These are phyloP conservation scores for Lamprologus sp. DNA, from an alignment of 2,113 vertebrate species.

Conservation along the genomic window DNA sequence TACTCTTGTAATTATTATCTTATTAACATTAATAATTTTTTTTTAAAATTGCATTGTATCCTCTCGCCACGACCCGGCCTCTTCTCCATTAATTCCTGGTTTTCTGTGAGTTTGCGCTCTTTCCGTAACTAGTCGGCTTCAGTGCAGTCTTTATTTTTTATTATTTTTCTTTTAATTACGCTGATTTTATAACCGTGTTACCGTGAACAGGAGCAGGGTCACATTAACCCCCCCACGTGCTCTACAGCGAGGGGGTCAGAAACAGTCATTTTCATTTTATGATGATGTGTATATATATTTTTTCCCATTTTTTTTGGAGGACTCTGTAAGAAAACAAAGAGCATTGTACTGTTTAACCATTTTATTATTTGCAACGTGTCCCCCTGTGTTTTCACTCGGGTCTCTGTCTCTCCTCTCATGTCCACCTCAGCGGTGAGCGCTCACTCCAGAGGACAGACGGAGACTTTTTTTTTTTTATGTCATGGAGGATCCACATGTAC, in stretches of 20 bases:
- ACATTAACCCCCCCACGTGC: conserved; percentile 14
- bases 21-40: conserved; percentile 59
- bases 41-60: conserved; percentile 33
- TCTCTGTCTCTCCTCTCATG: not conserved
- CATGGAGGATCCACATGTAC: conserved; percentile 35
- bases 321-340: conserved; percentile 55
- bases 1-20: conserved; percentile 64
- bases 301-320: not conserved
- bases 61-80: conserved; percentile 15
- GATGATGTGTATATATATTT: no score
- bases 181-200: conserved; percentile 36
- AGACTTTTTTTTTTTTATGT: not conserved
- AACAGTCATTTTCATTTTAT: not conserved
- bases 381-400: not conserved
- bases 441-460: conserved; percentile 25
- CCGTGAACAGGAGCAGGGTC: conserved; percentile 32
- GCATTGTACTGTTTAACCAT: conserved; percentile 60
- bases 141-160: not conserved
- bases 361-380: conserved; percentile 39
- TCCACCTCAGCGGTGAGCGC: not conserved
- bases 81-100: conserved; percentile 16
- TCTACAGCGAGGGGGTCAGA: conserved; percentile 15
- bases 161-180: not conserved
- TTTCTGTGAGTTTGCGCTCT: conserved; percentile 30
- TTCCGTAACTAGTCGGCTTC: not conserved